A percentile compares a stretch with the other conserved stretches of the same genome.
Evolutionary conservation across 2,113 vertebrate species (phyloP).

Genomic region (Strigops habroptila): DNA sequence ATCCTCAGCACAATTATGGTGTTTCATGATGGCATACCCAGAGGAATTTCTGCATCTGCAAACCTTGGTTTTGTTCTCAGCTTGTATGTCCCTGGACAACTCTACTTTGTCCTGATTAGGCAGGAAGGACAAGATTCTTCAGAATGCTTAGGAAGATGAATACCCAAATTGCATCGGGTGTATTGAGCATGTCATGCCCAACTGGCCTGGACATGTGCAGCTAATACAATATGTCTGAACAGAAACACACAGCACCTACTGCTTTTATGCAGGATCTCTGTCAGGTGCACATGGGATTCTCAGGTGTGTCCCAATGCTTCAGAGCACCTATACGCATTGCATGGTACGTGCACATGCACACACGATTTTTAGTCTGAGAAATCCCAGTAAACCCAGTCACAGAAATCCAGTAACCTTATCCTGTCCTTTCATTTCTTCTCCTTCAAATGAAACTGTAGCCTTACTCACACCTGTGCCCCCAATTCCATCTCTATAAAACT

Average conservation of each 20-base stretch:
- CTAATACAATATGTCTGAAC: neutral
- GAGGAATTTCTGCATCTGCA: neutral
- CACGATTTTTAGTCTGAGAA: neutral
- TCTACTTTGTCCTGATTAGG: neutral
- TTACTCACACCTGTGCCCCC: neutral
- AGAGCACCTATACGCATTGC: neutral
- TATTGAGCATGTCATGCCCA: accelerated
- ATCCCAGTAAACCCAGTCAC: neutral
- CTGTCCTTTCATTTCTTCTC: neutral
- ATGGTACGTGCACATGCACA: too few relatives aligned
- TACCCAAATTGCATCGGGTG: accelerated
- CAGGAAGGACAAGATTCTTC: neutral
- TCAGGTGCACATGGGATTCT: neutral
- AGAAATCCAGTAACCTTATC: neutral
- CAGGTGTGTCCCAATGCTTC: neutral
- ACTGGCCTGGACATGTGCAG: accelerated
- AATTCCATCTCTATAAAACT: neutral
- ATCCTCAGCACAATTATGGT: neutral
- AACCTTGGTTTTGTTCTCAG: neutral
- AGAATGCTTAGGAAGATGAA: neutral
- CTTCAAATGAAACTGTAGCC: neutral
- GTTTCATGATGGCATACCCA: neutral
- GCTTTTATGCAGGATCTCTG: neutral
- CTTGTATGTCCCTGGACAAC: neutral
- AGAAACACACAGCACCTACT: neutral